A percentile compares a stretch with the other conserved stretches of the same genome.
Evolutionary conservation across 1,140 invertebrate species (phyloP).

Genomic region (Achatina immaculata): DNA sequence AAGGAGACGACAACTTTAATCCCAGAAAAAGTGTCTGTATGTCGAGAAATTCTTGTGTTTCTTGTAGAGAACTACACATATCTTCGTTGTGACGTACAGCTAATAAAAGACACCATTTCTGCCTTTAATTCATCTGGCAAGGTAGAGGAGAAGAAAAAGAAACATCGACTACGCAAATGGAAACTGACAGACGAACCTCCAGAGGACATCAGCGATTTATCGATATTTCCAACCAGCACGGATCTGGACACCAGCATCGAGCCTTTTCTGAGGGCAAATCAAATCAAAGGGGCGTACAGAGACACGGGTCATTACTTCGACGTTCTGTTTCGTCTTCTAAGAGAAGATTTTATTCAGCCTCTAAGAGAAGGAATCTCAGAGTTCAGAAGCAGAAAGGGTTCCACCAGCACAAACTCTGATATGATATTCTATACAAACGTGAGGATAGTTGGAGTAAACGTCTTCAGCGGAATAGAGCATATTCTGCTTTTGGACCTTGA

Average conservation of each 20-base stretch:
- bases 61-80: neutral
- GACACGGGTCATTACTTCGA: constrained; percentile 80
- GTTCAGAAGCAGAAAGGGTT: constrained; percentile 31
- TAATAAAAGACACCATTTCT: no score
- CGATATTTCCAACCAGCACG: constrained; percentile 57
- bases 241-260: constrained; percentile 56
- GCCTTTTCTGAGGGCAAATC: constrained; percentile 75
- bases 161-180: no score
- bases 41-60: neutral
- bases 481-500: constrained; percentile 56
- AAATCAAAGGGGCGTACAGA: constrained; percentile 76
- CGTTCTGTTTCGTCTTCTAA: constrained; percentile 81
- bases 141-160: no score
- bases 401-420: neutral
- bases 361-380: constrained; percentile 68
- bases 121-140: no score
- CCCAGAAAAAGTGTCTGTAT: neutral
- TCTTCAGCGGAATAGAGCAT: constrained; percentile 47
- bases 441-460: constrained; percentile 45
- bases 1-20: neutral
- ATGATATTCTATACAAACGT: constrained; percentile 49
- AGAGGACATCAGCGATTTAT: constrained; percentile 64
- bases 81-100: neutral
- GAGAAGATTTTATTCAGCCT: constrained; percentile 78
- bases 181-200: constrained; percentile 55